Evolutionary conservation across 1,140 invertebrate genomes (phyloP).

Genomic region (Vanessa atalanta): DNA sequence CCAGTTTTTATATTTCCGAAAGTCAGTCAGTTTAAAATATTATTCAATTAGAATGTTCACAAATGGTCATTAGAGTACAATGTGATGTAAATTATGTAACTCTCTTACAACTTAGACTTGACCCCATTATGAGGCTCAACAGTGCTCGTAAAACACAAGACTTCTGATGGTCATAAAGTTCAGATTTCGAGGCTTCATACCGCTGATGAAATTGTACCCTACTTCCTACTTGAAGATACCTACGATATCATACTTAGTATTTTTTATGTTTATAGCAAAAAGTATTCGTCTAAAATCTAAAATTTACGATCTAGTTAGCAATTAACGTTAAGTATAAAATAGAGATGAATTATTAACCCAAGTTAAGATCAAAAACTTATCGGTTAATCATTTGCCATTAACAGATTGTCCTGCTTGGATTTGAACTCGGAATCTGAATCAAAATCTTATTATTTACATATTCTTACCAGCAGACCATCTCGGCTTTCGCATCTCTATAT

Average conservation of each 20-base stretch:
- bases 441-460: too few species aligned
- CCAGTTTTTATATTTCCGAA: not conserved
- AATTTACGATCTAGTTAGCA: not conserved
- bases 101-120: not conserved
- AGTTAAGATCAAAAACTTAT: too few species aligned
- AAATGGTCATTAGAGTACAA: too few species aligned
- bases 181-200: conserved; percentile 30
- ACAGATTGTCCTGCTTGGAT: too few species aligned
- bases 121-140: conserved; percentile 9
- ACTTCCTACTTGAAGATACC: conserved; percentile 5
- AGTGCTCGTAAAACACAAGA: conserved; percentile 37
- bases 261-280: conserved; percentile 12
- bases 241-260: conserved; percentile 6
- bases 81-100: not conserved
- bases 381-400: too few species aligned
- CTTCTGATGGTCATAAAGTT: conserved; percentile 37
- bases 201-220: conserved; percentile 31
- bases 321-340: too few species aligned
- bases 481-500: not conserved
- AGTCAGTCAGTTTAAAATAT: too few species aligned
- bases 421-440: too few species aligned
- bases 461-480: not conserved
- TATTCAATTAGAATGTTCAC: not conserved
- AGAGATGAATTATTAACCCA: too few species aligned
- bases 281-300: not conserved